phyloP scores from a whole-genome alignment of 2,888 invertebrate species.

The Epinotia ramella region DNA sequence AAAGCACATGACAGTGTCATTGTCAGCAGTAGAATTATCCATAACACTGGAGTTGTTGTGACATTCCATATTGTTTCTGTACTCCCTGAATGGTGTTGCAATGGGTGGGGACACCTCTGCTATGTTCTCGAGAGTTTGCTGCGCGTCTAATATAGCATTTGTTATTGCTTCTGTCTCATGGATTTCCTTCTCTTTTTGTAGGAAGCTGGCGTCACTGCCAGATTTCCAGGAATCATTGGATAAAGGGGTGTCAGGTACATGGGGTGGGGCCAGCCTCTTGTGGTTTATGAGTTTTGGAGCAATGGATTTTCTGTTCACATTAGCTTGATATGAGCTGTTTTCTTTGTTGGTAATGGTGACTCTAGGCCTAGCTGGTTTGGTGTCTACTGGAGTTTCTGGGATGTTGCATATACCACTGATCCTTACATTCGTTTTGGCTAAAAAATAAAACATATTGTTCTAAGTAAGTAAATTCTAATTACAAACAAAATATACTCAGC shows the following conservation, averaged over 20 bases:
- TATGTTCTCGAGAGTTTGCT: constrained; percentile 64
- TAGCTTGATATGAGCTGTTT: constrained; percentile 55
- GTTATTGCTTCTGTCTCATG: constrained; percentile 64
- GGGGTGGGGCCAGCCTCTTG: constrained; percentile 46
- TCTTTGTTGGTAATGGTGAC: constrained; percentile 68
- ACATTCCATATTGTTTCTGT: constrained; percentile 68
- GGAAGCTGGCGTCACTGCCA: constrained; percentile 73
- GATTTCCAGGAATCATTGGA: constrained; percentile 72
- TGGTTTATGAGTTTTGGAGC: constrained; percentile 43
- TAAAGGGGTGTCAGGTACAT: constrained; percentile 63
- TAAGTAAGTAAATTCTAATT: background rate
- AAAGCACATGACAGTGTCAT: constrained; percentile 74
- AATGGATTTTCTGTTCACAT: constrained; percentile 48
- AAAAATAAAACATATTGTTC: constrained; percentile 46
- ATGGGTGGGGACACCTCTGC: constrained; percentile 67
- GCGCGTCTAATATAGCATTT: constrained; percentile 54
- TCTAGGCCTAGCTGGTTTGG: constrained; percentile 56
- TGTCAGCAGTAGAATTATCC: constrained; percentile 59
- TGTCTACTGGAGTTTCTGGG: constrained; percentile 66
- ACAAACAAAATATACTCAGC: too few relatives aligned
- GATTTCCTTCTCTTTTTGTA: constrained; percentile 73
- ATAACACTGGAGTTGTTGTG: constrained; percentile 66
- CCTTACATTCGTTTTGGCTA: constrained; percentile 61
- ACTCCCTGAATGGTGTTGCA: constrained; percentile 75
- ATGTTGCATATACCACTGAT: constrained; percentile 75